Percentiles rank a stretch among this genome's conserved stretches.
Conservation (phyloP, 92 coral and sea anemone genomes). For the Phenganax subtilis region DNA sequence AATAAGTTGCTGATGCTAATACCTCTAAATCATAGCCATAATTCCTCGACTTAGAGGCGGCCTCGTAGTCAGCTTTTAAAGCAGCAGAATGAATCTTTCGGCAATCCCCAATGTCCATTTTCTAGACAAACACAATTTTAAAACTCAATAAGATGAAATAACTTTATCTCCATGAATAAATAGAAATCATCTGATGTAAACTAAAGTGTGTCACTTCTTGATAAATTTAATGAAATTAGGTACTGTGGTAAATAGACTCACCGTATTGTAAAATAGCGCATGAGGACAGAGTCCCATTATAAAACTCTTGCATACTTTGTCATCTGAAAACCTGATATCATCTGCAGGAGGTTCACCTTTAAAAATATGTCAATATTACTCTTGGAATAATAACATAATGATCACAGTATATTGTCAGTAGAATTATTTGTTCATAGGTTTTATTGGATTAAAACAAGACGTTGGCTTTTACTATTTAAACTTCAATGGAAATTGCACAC, state of each 20-base stretch:
- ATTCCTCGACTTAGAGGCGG: conserved; percentile 74
- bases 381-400: not conserved
- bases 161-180: not conserved
- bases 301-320: conserved; percentile 88
- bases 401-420: not conserved
- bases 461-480: no score
- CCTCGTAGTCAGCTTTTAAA: conserved; percentile 82
- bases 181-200: no score
- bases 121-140: conserved; percentile 48
- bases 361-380: not conserved
- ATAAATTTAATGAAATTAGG: not conserved
- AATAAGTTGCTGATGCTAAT: conserved; percentile 28
- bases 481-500: no score
- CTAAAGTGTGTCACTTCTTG: no score
- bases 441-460: no score
- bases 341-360: conserved; percentile 83
- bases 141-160: not conserved
- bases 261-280: conserved; percentile 94
- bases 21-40: conserved; percentile 93
- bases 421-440: no score
- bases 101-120: conserved; percentile 98
- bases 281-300: conserved; percentile 99
- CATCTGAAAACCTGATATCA: conserved; percentile 82
- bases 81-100: conserved; percentile 84
- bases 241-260: conserved; percentile 41